Base-by-base conservation (phyloP, 2,888 invertebrate genomes). In the Anthoptus insignis region DNA sequence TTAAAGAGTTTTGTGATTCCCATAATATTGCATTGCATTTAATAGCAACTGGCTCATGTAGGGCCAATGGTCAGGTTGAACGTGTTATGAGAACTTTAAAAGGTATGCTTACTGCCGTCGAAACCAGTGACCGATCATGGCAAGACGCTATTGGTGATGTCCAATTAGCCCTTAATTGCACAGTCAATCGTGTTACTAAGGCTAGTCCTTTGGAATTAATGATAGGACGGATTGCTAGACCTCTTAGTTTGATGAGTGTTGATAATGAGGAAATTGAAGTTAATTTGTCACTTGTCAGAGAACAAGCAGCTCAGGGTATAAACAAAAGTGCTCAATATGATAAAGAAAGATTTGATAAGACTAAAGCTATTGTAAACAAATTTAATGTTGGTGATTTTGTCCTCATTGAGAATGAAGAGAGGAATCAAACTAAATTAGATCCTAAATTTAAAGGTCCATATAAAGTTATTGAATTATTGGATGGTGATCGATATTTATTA, bases 11-110 rank as follows among this genome's bases (percentile, higher is more conserved):
- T 64, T 67, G 67, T 14, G 13, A n/a, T 2, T 52, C 53, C 14
- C 56, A 67, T 58, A 65, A 67, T 16, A 69, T 67, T 42, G 49
- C 64, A 9, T 47, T 70, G 3, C 66, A 67, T 52, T 37, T 67
- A 9, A 67, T 70, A 22, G 66, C 66, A 5, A 73, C 74, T 13
- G 78, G 77, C 6, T 29, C 68, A 7, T 52, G 65, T 19, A 68
- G 80, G 11, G 78, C 75, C 2, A 80, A 80, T 49, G 77, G 75
- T 13, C 76, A 77, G 52, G 78, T 76, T 1, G 76, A 79, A 50
- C 69, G 77, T 1, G 64, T 73, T 0, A 75, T 77, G 73, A 69
- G 69, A 16, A 70, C 67, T n/a, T 57, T 75, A 5, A 71, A 74
- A 37, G 57, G 59, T 32, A 21, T 34, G 13, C 11, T 32, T 32